These are phyloP conservation scores for Drosophila fuyamai DNA, from an alignment of 1,140 invertebrate species.

Conservation along the genomic window DNA sequence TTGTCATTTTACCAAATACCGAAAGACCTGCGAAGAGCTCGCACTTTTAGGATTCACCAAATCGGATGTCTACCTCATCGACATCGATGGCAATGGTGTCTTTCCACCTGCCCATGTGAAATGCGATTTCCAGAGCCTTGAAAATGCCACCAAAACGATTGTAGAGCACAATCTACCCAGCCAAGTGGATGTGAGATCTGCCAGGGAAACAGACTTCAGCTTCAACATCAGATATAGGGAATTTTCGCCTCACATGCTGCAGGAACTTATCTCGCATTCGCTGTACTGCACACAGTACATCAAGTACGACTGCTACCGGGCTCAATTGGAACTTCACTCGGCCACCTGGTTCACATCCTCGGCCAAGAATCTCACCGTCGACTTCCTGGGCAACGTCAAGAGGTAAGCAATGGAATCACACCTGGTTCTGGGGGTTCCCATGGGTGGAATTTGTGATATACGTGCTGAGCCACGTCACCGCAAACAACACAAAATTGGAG, in stretches of 20 bases:
- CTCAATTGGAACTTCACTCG: slow-evolving; percentile 93
- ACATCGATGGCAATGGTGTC: slow-evolving; percentile 96
- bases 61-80: slow-evolving; percentile 95
- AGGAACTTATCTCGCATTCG: slow-evolving; percentile 94
- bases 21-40: slow-evolving; percentile 96
- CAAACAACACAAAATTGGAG: slow-evolving; percentile 52
- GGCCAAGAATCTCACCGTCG: slow-evolving; percentile 90
- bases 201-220: slow-evolving; percentile 90
- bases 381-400: slow-evolving; percentile 93
- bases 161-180: slow-evolving; percentile 96
- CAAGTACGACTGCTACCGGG: slow-evolving; percentile 95
- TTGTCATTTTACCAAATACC: slow-evolving; percentile 95
- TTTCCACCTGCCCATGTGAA: slow-evolving; percentile 95
- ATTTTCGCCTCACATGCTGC: slow-evolving; percentile 95
- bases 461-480: slow-evolving; percentile 50
- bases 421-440: slow-evolving; percentile 10
- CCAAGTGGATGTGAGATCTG: slow-evolving; percentile 93
- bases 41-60: slow-evolving; percentile 93
- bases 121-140: slow-evolving; percentile 94
- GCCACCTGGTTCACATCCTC: slow-evolving; percentile 96
- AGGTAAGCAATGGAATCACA: slow-evolving; percentile 86
- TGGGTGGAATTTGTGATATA: slow-evolving; percentile 62
- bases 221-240: slow-evolving; percentile 94
- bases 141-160: slow-evolving; percentile 94
- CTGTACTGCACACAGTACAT: slow-evolving; percentile 95